Evolutionary conservation across 1,140 invertebrate genomes (phyloP).

Genomic region (Oscheius sp.): DNA sequence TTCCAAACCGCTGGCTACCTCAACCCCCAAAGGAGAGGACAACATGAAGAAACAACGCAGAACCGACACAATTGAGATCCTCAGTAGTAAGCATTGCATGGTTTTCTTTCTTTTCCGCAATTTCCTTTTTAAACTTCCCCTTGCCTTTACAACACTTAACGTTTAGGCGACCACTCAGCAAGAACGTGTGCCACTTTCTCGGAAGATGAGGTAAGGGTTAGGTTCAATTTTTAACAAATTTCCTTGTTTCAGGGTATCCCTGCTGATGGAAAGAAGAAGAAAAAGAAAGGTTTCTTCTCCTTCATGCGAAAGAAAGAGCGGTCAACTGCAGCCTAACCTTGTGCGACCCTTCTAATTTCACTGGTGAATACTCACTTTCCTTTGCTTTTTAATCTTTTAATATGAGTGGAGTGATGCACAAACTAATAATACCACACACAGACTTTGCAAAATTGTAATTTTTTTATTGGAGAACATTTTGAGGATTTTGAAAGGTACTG

Average conservation of each 20-base stretch:
- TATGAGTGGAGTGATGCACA: no score
- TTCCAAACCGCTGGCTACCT: neutral
- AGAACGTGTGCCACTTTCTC: neutral
- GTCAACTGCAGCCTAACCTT: neutral
- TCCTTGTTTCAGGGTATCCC: neutral
- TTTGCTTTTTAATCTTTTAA: neutral
- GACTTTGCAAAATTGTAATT: no score
- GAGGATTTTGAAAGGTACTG: no score
- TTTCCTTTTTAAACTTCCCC: neutral
- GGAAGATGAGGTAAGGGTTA: constrained; percentile 21
- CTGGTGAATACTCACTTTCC: neutral
- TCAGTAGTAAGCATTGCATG: neutral
- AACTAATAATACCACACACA: no score
- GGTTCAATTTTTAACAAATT: neutral
- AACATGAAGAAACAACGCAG: neutral
- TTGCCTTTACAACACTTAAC: neutral
- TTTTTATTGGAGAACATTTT: no score
- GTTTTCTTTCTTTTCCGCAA: no score
- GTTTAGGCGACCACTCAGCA: constrained; percentile 4
- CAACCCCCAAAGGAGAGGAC: constrained; percentile 5
- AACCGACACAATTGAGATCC: neutral
- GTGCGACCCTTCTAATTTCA: neutral
- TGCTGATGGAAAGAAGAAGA: constrained; percentile 42
- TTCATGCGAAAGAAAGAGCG: constrained; percentile 44
- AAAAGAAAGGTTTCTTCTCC: constrained; percentile 44